These are phyloP conservation scores for Tipula vernalis DNA, from an alignment of 2,888 invertebrate genomes.

Conservation along the genomic window DNA sequence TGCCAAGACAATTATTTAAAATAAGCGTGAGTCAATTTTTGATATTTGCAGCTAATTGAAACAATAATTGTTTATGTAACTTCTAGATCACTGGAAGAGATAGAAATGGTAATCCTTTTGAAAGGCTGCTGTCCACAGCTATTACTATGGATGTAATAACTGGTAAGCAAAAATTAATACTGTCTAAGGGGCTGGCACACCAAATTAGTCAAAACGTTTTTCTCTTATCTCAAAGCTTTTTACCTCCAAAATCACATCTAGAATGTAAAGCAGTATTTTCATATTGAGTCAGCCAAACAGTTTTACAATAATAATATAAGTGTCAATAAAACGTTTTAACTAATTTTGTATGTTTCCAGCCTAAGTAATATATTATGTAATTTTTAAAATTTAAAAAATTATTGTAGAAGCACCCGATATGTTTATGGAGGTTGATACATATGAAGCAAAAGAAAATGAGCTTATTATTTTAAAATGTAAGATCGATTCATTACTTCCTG, in stretches of 20 bases:
- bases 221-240: no score
- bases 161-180: slow-evolving; percentile 13
- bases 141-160: slow-evolving; percentile 34
- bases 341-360: no score
- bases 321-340: no score
- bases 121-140: slow-evolving; percentile 51
- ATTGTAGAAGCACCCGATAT: slow-evolving; percentile 42
- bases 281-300: no score
- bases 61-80: not conserved
- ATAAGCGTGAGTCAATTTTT: slow-evolving; percentile 38
- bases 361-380: no score
- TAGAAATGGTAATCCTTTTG: slow-evolving; percentile 44
- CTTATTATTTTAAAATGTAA: slow-evolving; percentile 43
- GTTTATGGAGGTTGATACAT: slow-evolving; percentile 33
- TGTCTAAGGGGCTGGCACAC: not conserved
- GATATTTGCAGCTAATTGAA: not conserved
- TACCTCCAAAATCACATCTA: no score
- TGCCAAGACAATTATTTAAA: slow-evolving; percentile 53
- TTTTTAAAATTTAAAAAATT: not conserved
- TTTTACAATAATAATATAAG: no score
- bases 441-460: slow-evolving; percentile 24
- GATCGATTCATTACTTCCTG: slow-evolving; percentile 49
- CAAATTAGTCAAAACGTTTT: no score
- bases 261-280: no score
- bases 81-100: slow-evolving; percentile 50